Conservation (phyloP, 1,140 invertebrate genomes). For the Zaprionus inermis region DNA sequence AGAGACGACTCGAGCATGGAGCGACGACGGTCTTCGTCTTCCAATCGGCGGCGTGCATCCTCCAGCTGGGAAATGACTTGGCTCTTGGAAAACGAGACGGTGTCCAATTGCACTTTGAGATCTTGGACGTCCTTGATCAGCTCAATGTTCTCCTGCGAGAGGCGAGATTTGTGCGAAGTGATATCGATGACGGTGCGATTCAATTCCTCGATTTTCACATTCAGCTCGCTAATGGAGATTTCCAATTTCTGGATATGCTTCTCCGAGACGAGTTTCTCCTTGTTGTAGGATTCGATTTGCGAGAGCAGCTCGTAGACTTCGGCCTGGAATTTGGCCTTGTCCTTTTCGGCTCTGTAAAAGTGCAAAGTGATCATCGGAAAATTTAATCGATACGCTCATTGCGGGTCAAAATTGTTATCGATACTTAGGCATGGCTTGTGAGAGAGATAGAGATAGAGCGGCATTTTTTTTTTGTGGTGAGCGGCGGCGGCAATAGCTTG, state of each 20-base stretch:
- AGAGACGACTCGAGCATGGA: slow-evolving; percentile 93
- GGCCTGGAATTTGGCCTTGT: slow-evolving; percentile 97
- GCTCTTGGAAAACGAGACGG: slow-evolving; percentile 93
- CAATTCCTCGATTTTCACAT: slow-evolving; percentile 97
- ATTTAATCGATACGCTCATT: background rate
- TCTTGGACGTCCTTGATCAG: slow-evolving; percentile 97
- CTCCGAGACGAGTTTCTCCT: slow-evolving; percentile 93
- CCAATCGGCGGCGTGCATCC: slow-evolving; percentile 95
- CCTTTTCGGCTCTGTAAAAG: slow-evolving; percentile 94
- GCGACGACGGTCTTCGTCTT: slow-evolving; percentile 97
- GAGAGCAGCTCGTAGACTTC: slow-evolving; percentile 98
- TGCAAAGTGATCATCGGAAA: slow-evolving; percentile 62
- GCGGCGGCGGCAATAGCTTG: slow-evolving; percentile 29
- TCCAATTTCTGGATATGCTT: slow-evolving; percentile 97
- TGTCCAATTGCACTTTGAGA: slow-evolving; percentile 96
- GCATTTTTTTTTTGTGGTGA: slow-evolving; percentile 19
- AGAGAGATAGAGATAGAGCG: slow-evolving; percentile 8
- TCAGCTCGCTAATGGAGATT: slow-evolving; percentile 93
- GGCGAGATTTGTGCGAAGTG: slow-evolving; percentile 94
- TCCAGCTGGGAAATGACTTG: slow-evolving; percentile 95
- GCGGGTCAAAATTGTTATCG: slow-evolving; percentile 4
- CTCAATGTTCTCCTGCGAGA: slow-evolving; percentile 97
- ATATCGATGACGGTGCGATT: slow-evolving; percentile 97
- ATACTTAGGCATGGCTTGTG: slow-evolving; percentile 72
- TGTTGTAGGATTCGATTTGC: slow-evolving; percentile 95